These are phyloP conservation scores for Drosophila helvetica DNA, from an alignment of 2,888 invertebrate species.

Conservation along the genomic window DNA sequence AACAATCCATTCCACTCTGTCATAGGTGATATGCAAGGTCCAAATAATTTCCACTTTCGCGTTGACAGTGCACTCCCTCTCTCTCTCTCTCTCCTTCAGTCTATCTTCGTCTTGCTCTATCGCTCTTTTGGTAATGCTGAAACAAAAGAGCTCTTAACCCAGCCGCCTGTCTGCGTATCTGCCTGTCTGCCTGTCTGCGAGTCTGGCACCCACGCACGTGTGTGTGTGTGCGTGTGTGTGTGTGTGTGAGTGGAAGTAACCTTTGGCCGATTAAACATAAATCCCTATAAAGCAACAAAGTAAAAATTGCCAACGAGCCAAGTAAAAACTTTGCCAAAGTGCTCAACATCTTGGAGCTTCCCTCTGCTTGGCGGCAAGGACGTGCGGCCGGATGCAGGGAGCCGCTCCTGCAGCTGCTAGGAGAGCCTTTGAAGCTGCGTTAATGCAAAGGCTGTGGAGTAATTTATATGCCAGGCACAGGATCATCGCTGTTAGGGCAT, in stretches of 20 bases:
- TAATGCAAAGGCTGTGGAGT: slow-evolving; percentile 33
- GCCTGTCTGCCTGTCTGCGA: neutral
- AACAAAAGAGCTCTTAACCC: slow-evolving; percentile 69
- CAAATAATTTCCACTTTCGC: slow-evolving; percentile 48
- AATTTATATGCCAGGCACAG: slow-evolving; percentile 77
- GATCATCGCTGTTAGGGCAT: slow-evolving; percentile 76
- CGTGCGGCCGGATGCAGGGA: slow-evolving; percentile 40
- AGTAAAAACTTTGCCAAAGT: slow-evolving; percentile 76
- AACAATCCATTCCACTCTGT: neutral
- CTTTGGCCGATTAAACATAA: slow-evolving; percentile 79
- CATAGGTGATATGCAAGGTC: slow-evolving; percentile 17
- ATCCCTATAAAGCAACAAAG: slow-evolving; percentile 78
- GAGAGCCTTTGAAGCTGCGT: slow-evolving; percentile 66
- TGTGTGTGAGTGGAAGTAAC: slow-evolving; percentile 51
- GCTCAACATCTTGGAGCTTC: slow-evolving; percentile 61
- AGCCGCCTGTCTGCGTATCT: slow-evolving; percentile 8
- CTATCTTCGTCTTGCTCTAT: neutral
- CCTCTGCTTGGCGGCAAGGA: slow-evolving; percentile 44
- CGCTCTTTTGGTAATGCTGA: slow-evolving; percentile 26
- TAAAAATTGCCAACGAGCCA: slow-evolving; percentile 78
- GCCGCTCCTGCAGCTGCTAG: neutral
- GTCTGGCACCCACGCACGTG: slow-evolving; percentile 5
- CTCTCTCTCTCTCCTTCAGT: neutral
- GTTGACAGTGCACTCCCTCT: slow-evolving; percentile 24
- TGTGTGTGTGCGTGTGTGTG: slow-evolving; percentile 39